Evolutionary conservation across 2,888 invertebrate species (phyloP).

Genomic region (Metopia argyrocephala): DNA sequence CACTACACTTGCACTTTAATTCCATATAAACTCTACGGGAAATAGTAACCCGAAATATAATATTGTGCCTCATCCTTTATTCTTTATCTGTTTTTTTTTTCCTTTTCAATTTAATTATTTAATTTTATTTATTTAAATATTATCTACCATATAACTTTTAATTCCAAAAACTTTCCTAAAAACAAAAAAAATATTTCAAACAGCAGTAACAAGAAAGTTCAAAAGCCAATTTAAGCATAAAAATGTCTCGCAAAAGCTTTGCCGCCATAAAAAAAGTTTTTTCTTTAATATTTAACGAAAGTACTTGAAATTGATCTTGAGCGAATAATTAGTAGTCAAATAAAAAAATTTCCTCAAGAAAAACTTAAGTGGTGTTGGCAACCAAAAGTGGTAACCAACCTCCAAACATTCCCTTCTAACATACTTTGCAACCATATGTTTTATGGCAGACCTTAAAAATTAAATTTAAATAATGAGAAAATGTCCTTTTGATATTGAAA

Average conservation of each 20-base stretch:
- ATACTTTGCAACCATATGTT: constrained; percentile 11
- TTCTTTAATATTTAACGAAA: constrained; percentile 19
- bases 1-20: too few species aligned
- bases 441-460: constrained; percentile 59
- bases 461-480: constrained; percentile 65
- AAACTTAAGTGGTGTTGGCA: constrained; percentile 30
- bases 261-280: neutral
- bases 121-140: neutral
- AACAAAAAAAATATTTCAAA: constrained; percentile 16
- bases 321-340: constrained; percentile 63
- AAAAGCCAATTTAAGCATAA: constrained; percentile 28
- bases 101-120: neutral
- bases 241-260: constrained; percentile 12
- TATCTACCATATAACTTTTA: too few species aligned
- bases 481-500: constrained; percentile 38
- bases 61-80: too few species aligned
- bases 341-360: constrained; percentile 27
- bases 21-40: too few species aligned
- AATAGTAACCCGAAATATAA: too few species aligned
- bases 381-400: constrained; percentile 29
- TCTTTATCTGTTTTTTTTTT: too few species aligned
- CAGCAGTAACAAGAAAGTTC: neutral
- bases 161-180: too few species aligned
- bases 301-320: constrained; percentile 48
- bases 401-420: neutral